A percentile compares a stretch with the other conserved stretches of the same genome.
These are phyloP conservation scores for Resseliella maxima DNA, from an alignment of 2,888 invertebrate genomes.

Conservation along the genomic window DNA sequence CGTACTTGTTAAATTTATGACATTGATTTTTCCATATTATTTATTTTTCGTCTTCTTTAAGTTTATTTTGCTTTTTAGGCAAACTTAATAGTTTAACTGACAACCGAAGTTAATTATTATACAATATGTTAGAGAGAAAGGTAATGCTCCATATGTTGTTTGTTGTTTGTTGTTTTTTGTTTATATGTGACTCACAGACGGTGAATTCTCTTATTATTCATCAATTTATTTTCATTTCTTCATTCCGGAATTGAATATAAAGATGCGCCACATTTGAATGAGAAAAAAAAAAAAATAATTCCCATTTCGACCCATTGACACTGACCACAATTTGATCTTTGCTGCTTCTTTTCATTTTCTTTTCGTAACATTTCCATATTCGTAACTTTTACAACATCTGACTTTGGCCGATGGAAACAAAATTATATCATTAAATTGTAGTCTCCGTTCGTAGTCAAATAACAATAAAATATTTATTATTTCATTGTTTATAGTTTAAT, in stretches of 20 bases:
- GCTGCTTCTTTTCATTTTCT: background rate
- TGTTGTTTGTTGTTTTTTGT: background rate
- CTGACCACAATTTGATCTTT: background rate
- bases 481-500: conserved; percentile 16
- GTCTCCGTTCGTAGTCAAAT: background rate
- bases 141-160: conserved; percentile 12
- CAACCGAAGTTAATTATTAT: background rate
- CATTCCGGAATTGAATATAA: background rate
- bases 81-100: background rate
- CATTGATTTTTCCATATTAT: background rate
- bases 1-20: background rate
- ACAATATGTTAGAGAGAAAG: conserved; percentile 36
- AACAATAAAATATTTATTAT: conserved; percentile 5
- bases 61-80: background rate
- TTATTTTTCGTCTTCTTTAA: background rate
- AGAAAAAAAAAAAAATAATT: background rate
- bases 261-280: background rate
- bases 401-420: background rate
- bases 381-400: background rate
- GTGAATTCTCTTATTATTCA: background rate
- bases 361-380: background rate
- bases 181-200: too few species aligned
- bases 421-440: conserved; percentile 32
- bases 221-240: background rate
- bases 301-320: background rate